Evolutionary conservation across 1,140 invertebrate species (phyloP), one percentile per base, ranked within the genome.

Genomic region (Leptonema lineaticorne): DNA sequence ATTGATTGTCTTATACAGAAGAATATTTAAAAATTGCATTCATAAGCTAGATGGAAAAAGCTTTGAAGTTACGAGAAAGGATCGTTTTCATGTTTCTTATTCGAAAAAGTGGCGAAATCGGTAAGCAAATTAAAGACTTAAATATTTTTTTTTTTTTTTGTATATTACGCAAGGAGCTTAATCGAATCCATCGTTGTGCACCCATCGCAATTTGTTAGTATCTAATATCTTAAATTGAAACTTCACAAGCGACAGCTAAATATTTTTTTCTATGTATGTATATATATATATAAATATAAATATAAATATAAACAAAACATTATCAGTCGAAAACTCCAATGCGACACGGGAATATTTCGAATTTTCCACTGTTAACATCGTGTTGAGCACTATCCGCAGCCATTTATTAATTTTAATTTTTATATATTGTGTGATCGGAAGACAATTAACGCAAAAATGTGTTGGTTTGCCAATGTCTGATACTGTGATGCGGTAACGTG

Each of bases 201-300:
- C 59, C 59, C 59, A 62, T 62, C 37, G 59, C 45, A 62, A 45
- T 45, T n/a, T 29, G 22, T 41, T 62, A 45, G 59, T 62, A n/a
- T 41, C 59, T 62, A 62, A 20, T n/a, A 62, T 41, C 59, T 62
- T 62, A 62, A n/a, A n/a, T 62, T 37, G 20, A 62, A 62, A 37
- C 45, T 50, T 50, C 59, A 46, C 41, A 64, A 64, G 62, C 62
- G 45, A 45, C 62, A 64, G 62, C 62, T 64, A 64, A 64, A 64
- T 50, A 64, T 50, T 29, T 64, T n/a, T n/a, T 41, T 64, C 33
- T 64, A 37, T 50, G n/a, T n/a, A n/a, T n/a, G n/a, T n/a, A n/a
- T n/a, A n/a, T n/a, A n/a, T n/a, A n/a, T n/a, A n/a, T n/a, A n/a
- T n/a, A n/a, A n/a, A n/a, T n/a, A n/a, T n/a, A n/a, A n/a, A n/a